Percentiles rank a stretch among this genome's conserved stretches.
Conservation (phyloP, 2,797 vertebrate genomes). For the Lacerta bilineata region DNA sequence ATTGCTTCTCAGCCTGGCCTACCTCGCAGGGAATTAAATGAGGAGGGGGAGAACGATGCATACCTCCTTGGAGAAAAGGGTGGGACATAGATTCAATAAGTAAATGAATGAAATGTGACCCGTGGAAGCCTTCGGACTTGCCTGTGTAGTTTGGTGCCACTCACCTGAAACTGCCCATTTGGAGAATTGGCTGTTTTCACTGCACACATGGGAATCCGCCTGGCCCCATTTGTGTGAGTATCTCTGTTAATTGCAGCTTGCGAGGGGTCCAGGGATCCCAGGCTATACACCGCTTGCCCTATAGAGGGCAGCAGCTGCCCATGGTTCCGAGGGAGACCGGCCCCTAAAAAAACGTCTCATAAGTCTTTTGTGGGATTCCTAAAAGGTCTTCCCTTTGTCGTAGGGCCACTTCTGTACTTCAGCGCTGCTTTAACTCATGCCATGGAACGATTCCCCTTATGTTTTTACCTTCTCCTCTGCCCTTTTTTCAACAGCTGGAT, state of each 20-base stretch:
- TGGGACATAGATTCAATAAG: no score
- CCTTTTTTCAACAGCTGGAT: neutral
- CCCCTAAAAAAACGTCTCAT: slow-evolving; percentile 38
- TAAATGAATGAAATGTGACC: no score
- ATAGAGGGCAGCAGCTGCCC: slow-evolving; percentile 80
- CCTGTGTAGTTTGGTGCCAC: no score
- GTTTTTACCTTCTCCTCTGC: slow-evolving; percentile 11
- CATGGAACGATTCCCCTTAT: slow-evolving; percentile 11
- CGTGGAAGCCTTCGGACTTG: no score
- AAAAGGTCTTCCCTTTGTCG: slow-evolving; percentile 48
- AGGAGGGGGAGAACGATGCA: no score
- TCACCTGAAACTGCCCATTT: neutral
- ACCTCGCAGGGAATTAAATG: no score
- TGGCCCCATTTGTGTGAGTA: slow-evolving; percentile 38
- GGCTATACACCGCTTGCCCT: slow-evolving; percentile 68
- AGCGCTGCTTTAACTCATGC: slow-evolving; percentile 44
- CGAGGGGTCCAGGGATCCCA: slow-evolving; percentile 48
- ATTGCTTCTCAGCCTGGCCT: no score
- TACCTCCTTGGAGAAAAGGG: no score
- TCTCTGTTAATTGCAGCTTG: slow-evolving; percentile 58
- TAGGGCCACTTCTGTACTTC: slow-evolving; percentile 56
- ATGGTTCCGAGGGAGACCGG: slow-evolving; percentile 29
- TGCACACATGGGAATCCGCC: slow-evolving; percentile 55
- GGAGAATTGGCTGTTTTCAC: slow-evolving; percentile 56
- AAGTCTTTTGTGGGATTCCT: slow-evolving; percentile 27